Percentiles rank a stretch among this genome's conserved stretches.
phyloP scores from a whole-genome alignment of 2,888 invertebrate genomes.

The Arrhopalites spinosus region DNA sequence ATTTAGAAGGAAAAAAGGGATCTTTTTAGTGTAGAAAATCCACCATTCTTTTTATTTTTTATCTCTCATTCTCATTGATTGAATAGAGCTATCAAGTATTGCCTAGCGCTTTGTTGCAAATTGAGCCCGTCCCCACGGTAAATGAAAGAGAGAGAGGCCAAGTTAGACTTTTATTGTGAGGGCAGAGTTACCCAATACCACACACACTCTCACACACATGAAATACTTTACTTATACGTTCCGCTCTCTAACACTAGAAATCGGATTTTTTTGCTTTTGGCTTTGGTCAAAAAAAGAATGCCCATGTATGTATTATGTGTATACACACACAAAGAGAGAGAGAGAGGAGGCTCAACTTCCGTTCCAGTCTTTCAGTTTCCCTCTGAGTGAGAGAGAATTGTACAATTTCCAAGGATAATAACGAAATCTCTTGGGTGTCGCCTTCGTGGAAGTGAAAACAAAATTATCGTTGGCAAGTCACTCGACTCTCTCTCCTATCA shows the following conservation, averaged over 20 bases:
- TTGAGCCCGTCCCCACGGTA: conserved; percentile 28
- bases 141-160: conserved; percentile 19
- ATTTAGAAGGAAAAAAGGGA: neutral
- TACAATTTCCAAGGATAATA: conserved; percentile 50
- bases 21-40: neutral
- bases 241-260: too few relatives aligned
- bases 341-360: conserved; percentile 3
- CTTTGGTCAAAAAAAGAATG: conserved; percentile 11
- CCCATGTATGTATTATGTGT: neutral
- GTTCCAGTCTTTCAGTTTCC: conserved; percentile 16
- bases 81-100: conserved; percentile 10
- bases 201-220: neutral
- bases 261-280: conserved; percentile 9
- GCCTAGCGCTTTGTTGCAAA: conserved; percentile 26
- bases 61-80: conserved; percentile 25
- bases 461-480: conserved; percentile 28
- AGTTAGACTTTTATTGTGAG: conserved; percentile 8
- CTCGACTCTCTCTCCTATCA: conserved; percentile 4
- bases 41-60: conserved; percentile 13
- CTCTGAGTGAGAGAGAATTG: conserved; percentile 10
- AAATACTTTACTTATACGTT: too few relatives aligned
- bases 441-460: conserved; percentile 41
- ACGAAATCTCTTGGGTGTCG: conserved; percentile 53
- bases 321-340: neutral
- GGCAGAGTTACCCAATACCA: neutral